Percentiles rank a stretch among this genome's conserved stretches.
Evolutionary conservation across 2,797 vertebrate genomes (phyloP).

Genomic region (Pteropus rufus): DNA sequence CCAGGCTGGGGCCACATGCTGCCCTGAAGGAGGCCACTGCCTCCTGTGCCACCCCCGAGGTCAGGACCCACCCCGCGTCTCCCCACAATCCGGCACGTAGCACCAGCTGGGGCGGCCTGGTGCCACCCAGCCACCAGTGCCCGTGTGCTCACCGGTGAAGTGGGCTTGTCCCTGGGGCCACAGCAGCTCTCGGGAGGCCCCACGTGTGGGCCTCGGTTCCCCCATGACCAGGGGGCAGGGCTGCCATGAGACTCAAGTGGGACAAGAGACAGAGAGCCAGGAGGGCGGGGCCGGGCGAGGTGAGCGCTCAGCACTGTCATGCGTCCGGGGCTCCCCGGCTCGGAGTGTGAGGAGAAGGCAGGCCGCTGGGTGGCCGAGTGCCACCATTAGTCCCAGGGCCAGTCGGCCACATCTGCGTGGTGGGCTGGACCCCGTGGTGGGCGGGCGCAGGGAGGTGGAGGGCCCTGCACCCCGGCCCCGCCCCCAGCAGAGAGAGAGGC

Average conservation of each 20-base stretch:
- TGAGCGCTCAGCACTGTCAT: no score
- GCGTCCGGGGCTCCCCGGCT: no score
- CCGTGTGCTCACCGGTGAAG: not conserved
- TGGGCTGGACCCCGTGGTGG: accelerated
- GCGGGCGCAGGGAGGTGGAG: accelerated
- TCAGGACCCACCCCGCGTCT: not conserved
- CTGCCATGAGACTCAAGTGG: not conserved
- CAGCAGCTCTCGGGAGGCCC: not conserved
- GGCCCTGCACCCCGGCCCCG: not conserved
- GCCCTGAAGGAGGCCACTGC: not conserved
- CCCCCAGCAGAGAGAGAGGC: accelerated
- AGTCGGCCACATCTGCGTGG: no score
- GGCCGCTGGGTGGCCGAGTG: no score
- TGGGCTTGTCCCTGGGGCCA: not conserved
- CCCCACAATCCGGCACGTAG: not conserved
- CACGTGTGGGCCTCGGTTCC: not conserved
- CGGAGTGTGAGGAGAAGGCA: no score
- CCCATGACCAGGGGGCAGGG: not conserved
- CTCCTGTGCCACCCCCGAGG: not conserved
- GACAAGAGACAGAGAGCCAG: no score
- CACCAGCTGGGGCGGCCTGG: not conserved
- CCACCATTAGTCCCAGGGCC: no score
- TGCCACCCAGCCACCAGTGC: accelerated
- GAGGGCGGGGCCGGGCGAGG: no score
- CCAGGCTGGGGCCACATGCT: not conserved